Percentiles rank a stretch among this genome's conserved stretches.
Conservation (phyloP, 2,888 invertebrate species). For the Drosophila sordidapex region DNA sequence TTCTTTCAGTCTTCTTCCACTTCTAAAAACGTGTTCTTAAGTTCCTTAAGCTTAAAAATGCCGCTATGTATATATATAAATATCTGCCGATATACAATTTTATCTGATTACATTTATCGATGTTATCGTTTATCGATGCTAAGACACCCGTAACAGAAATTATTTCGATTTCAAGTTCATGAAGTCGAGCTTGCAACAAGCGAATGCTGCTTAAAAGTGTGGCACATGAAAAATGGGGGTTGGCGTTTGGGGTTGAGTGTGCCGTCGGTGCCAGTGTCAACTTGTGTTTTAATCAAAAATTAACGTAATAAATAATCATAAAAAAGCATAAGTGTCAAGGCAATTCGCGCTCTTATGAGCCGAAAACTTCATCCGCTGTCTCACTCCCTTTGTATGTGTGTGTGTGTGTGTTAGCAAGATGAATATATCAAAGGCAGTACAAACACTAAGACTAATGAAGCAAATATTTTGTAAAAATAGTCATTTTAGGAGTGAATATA, state of each 20-base stretch:
- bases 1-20: neutral
- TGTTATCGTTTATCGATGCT: neutral
- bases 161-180: slow-evolving; percentile 39
- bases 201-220: slow-evolving; percentile 25
- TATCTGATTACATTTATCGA: neutral
- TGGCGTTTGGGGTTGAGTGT: neutral
- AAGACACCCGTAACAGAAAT: neutral
- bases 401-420: slow-evolving; percentile 2
- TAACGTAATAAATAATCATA: slow-evolving; percentile 69
- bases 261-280: slow-evolving; percentile 25
- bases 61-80: no score
- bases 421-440: neutral
- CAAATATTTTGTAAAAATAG: slow-evolving; percentile 3
- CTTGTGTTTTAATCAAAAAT: slow-evolving; percentile 66
- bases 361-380: neutral
- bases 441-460: neutral
- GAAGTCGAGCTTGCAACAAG: slow-evolving; percentile 24
- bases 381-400: neutral
- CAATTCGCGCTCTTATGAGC: slow-evolving; percentile 30
- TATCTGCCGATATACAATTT: neutral
- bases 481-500: slow-evolving; percentile 11
- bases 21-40: no score
- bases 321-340: slow-evolving; percentile 70
- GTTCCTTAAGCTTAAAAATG: no score
- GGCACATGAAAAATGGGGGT: slow-evolving; percentile 27